phyloP scores from a whole-genome alignment of 2,888 invertebrate genomes.

The Limnephilus marmoratus region DNA sequence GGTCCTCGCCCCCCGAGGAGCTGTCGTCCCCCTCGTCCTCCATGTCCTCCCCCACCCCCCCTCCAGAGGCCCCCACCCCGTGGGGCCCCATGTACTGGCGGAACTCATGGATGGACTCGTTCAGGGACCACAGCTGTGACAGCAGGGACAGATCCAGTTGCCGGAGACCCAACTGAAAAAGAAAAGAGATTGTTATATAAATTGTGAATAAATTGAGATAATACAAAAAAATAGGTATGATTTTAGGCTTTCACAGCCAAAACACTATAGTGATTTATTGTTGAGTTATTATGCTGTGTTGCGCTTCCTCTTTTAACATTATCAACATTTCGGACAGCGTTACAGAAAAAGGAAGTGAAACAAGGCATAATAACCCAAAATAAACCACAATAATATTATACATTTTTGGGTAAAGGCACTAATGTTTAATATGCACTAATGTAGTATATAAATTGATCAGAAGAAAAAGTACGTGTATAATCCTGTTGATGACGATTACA shows the following conservation, averaged over 20 bases:
- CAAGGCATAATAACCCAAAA: too few relatives aligned
- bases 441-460: not conserved
- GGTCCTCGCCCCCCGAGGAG: constrained; percentile 70
- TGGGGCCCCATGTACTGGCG: constrained; percentile 79
- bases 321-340: too few relatives aligned
- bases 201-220: not conserved
- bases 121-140: constrained; percentile 94
- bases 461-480: not conserved
- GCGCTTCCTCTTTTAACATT: too few relatives aligned
- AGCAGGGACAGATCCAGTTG: constrained; percentile 92
- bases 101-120: constrained; percentile 94
- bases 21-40: constrained; percentile 70
- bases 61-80: constrained; percentile 77
- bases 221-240: not conserved
- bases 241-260: too few relatives aligned
- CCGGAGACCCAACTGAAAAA: constrained; percentile 88
- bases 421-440: not conserved
- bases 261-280: too few relatives aligned
- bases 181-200: not conserved
- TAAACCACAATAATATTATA: not conserved
- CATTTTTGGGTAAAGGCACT: too few relatives aligned
- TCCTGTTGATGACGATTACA: not conserved
- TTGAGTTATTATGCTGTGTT: too few relatives aligned
- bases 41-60: constrained; percentile 66
- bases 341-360: too few relatives aligned